phyloP scores from a whole-genome alignment of 1,140 invertebrate genomes.

The Papilio helenus region DNA sequence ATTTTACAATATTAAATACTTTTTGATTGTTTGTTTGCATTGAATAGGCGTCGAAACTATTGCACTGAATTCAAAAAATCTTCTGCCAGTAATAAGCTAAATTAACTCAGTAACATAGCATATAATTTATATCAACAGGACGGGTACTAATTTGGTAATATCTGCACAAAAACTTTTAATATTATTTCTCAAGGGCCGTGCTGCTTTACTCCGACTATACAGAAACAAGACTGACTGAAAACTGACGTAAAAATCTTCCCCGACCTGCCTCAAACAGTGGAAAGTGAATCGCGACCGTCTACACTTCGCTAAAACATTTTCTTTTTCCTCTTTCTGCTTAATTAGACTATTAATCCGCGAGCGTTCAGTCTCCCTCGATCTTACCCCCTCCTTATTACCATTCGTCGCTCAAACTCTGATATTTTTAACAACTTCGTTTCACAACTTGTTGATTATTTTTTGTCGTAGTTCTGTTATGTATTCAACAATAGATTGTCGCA shows the following conservation, averaged over 20 bases:
- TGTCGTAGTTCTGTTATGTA: not conserved
- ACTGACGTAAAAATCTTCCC: conserved; percentile 80
- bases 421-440: not conserved
- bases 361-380: not conserved
- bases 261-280: conserved; percentile 73
- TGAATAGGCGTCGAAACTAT: too few relatives aligned
- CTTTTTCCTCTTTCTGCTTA: conserved; percentile 67
- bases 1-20: not conserved
- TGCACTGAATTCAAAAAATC: too few relatives aligned
- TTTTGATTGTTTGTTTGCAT: too few relatives aligned
- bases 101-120: too few relatives aligned
- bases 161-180: not conserved
- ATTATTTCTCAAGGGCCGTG: conserved; percentile 48
- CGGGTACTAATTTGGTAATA: not conserved
- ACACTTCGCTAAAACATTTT: conserved; percentile 48
- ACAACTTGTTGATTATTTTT: conserved; percentile 42
- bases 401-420: conserved; percentile 14
- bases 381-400: not conserved
- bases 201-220: conserved; percentile 46
- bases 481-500: not conserved
- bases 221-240: conserved; percentile 64
- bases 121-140: too few relatives aligned
- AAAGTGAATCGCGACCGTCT: conserved; percentile 57
- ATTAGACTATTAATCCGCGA: conserved; percentile 74
- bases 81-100: too few relatives aligned